Conservation (phyloP, 2,797 vertebrate genomes). For the Brachyalestes nurse region DNA sequence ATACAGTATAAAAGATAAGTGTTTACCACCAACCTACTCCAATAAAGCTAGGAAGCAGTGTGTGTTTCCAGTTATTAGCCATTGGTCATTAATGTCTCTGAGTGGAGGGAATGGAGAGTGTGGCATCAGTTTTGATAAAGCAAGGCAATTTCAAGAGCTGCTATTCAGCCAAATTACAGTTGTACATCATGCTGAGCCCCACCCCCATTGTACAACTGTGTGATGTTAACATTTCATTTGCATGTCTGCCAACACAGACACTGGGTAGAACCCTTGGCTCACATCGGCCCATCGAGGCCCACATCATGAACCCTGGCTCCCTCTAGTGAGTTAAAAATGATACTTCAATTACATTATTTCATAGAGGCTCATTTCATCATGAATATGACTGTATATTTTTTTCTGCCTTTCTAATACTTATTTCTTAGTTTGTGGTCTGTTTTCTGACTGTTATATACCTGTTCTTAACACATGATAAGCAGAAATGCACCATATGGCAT, state of each 20-base stretch:
- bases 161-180: constrained; percentile 76
- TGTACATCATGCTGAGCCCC: constrained; percentile 76
- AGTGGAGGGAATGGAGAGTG: constrained; percentile 54
- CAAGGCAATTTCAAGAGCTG: constrained; percentile 76
- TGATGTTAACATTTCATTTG: constrained; percentile 70
- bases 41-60: constrained; percentile 27
- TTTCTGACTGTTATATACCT: not conserved
- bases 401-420: not conserved
- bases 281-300: not conserved
- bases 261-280: constrained; percentile 19
- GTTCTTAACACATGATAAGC: not conserved
- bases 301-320: constrained; percentile 73
- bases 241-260: constrained; percentile 67
- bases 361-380: not conserved
- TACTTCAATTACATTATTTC: not conserved
- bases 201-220: constrained; percentile 64
- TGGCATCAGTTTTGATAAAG: constrained; percentile 76
- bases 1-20: not conserved
- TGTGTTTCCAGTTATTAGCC: constrained; percentile 72
- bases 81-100: constrained; percentile 68
- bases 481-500: too few species aligned
- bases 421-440: not conserved
- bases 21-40: not conserved
- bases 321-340: constrained; percentile 68
- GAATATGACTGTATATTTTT: not conserved